Evolutionary conservation across 2,888 invertebrate species (phyloP), one percentile per base, ranked within the genome.

Genomic region (Seladonia tumulorum): DNA sequence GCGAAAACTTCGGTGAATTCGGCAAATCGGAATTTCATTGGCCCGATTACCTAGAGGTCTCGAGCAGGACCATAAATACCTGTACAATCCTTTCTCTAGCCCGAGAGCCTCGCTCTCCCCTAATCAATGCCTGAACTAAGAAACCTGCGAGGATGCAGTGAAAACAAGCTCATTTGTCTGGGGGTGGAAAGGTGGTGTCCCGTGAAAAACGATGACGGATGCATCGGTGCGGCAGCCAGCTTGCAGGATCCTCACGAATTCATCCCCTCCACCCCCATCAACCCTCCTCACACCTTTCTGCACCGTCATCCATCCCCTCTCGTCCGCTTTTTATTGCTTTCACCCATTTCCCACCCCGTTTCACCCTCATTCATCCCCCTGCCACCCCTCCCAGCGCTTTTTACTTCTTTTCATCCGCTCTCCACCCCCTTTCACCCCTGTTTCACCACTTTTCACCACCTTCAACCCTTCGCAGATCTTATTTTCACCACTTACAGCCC

Each of bases 91-190:
- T 0, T 66, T 49, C 76, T 5, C 8, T 5, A 1, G 0, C 18
- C 39, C 42, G 63, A 47, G 45, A n/a, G 8, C 63, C 47, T 10
- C 35, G 47, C 47, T 63, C 68, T 49, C 47, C 39, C 45, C 76
- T 84, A 88, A 88, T 88, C 88, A 82, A 87, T 83, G 89, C 77
- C 22, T 80, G 70, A 57, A 14, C 79, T 8, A 29, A 72, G 63
- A 18, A n/a, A 70, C 79, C 49, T 77, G 75, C 57, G 82, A 18
- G 12, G n/a, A 25, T 42, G 29, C 68, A 74, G 73, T 68, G 89
- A 85, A 89, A 90, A 90, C 89, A 90, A 90, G 83, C 73, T 89
- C 83, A 87, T 90, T 90, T 89, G 81, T 90, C 88, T 72, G 45
- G 42, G 60, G 35, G 14, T 18, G 60, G 78, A 66, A 66, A 66